Evolutionary conservation across 2,888 invertebrate genomes (phyloP).

Genomic region (Lithosia quadra): DNA sequence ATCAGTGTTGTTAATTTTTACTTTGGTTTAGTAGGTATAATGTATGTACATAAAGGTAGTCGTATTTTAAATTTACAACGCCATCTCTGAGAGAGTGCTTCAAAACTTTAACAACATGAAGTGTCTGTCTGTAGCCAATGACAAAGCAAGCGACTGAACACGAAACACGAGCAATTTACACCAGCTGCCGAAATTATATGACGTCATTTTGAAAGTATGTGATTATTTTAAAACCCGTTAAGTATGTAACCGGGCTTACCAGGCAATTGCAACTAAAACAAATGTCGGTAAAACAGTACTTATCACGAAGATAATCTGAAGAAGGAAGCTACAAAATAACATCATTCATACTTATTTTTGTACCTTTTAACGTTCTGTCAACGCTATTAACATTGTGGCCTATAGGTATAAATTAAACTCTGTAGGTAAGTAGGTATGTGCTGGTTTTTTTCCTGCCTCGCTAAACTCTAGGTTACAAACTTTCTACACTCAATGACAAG

Average conservation of each 20-base stretch:
- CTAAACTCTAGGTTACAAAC: not conserved
- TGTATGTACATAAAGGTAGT: no score
- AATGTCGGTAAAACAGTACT: constrained; percentile 52
- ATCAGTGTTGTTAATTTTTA: not conserved
- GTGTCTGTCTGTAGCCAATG: constrained; percentile 39
- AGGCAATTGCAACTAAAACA: constrained; percentile 41
- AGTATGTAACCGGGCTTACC: constrained; percentile 47
- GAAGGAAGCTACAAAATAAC: not conserved
- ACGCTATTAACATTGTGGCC: no score
- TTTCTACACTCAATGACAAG: constrained; percentile 15
- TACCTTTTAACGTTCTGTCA: not conserved
- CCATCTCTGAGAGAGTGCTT: constrained; percentile 59
- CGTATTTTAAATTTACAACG: constrained; percentile 38
- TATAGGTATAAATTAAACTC: no score
- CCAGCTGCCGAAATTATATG: constrained; percentile 74
- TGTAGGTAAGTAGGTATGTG: not conserved
- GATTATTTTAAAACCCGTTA: constrained; percentile 76
- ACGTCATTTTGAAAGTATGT: constrained; percentile 83
- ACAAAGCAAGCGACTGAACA: constrained; percentile 46
- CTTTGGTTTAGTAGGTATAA: no score
- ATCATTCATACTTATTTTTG: not conserved
- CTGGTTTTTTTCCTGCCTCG: not conserved
- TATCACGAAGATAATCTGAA: constrained; percentile 21
- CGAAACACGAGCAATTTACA: constrained; percentile 53
- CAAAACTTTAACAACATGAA: constrained; percentile 27